Evolutionary conservation across 2,113 vertebrate genomes (phyloP), one percentile per base, ranked within the genome.

Genomic region (Phylloscopus trochilus): DNA sequence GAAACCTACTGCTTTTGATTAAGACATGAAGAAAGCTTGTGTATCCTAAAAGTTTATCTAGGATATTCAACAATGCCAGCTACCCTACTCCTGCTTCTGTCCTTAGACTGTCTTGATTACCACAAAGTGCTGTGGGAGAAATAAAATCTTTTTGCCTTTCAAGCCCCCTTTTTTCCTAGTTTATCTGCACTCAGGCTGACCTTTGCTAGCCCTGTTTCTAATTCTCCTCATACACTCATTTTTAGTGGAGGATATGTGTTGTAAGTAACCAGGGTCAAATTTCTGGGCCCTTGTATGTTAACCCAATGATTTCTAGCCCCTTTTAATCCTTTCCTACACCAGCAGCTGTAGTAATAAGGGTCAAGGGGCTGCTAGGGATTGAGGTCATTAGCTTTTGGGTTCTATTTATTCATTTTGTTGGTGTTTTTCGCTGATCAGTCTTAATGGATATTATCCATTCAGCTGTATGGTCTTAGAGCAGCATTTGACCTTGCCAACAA

Each of bases 261-360:
- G 95, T 98, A 97, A 97, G 97, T 97, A 97, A 97, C 80, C 87
- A 97, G 97, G 97, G 97, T 98, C 98, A 98, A 96, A 97, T 98
- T 98, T 98, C 97, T 92, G 94, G 97, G 92, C 95, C 95, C 97
- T 97, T 91, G 64, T 95, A 89, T 95, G 97, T 96, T 98, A 97
- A 95, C 97, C 93, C 97, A 96, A 28, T 97, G 97, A 98, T 98
- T 98, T 97, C 97, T 97, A 96, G 96, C 95, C 88, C 68, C 88
- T 96, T 98, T 98, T 97, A 98, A 98, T 98, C 97, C 97, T 96
- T 96, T 96, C 72, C 95, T 97, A 97, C 96, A 97, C 96, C 89
- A 97, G 96, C 97, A 92, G 96, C 97, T 97, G 92, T 97, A 86
- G 96, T 97, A 98, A 98, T 97, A 97, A 97, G 97, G 97, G 97